phyloP scores from a whole-genome alignment of 2,888 invertebrate species.

The Thelaira solivaga region DNA sequence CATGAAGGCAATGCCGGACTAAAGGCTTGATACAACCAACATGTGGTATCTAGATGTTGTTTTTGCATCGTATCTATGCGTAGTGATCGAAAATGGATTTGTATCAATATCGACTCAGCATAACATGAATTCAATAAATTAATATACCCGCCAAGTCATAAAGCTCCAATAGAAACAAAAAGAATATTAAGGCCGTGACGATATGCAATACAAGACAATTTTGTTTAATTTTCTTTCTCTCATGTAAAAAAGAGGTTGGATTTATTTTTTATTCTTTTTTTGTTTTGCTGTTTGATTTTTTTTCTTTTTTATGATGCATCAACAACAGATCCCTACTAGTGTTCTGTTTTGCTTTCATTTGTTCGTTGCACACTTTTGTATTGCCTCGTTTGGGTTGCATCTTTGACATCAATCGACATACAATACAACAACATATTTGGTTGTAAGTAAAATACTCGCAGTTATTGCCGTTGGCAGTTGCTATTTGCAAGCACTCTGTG shows the following conservation, averaged over 20 bases:
- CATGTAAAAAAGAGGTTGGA: slow-evolving; percentile 7
- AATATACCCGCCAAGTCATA: slow-evolving; percentile 70
- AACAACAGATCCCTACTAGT: slow-evolving; percentile 25
- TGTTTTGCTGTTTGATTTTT: background rate
- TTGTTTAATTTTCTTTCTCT: slow-evolving; percentile 24
- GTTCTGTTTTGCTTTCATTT: slow-evolving; percentile 6
- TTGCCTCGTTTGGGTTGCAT: slow-evolving; percentile 42
- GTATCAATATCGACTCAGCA: slow-evolving; percentile 77
- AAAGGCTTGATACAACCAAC: background rate
- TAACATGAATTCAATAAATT: slow-evolving; percentile 77
- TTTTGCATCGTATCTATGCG: slow-evolving; percentile 67
- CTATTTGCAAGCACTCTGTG: slow-evolving; percentile 18
- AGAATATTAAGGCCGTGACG: background rate
- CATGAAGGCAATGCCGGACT: slow-evolving; percentile 3
- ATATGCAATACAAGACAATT: slow-evolving; percentile 1
- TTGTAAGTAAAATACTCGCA: slow-evolving; percentile 11
- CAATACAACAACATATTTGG: slow-evolving; percentile 44
- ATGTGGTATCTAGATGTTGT: slow-evolving; percentile 31
- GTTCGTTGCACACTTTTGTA: slow-evolving; percentile 16
- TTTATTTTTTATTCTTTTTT: background rate
- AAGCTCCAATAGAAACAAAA: slow-evolving; percentile 38
- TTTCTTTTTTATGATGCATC: slow-evolving; percentile 41
- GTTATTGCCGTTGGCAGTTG: slow-evolving; percentile 20
- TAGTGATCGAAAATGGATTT: slow-evolving; percentile 76
- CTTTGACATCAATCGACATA: slow-evolving; percentile 55